A percentile compares a stretch with the other conserved stretches of the same genome.
Evolutionary conservation across 2,888 invertebrate genomes (phyloP).

Genomic region (Corbicula japonica): DNA sequence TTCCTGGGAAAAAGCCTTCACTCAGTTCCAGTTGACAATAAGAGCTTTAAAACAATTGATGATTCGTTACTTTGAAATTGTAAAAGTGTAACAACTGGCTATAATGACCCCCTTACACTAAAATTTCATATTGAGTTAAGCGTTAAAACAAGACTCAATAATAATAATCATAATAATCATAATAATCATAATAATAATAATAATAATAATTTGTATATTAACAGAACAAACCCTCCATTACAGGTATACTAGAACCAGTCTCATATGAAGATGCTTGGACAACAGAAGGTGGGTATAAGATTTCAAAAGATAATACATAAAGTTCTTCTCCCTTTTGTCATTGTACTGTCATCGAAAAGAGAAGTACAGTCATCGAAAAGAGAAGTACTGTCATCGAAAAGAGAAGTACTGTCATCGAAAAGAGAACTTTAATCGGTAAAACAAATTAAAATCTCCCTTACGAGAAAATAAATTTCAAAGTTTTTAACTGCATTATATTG

Average conservation of each 20-base stretch:
- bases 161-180: background rate
- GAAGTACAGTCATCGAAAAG: too few species aligned
- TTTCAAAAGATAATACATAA: too few species aligned
- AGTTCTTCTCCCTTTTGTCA: too few species aligned
- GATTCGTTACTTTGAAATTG: background rate
- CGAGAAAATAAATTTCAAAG: too few species aligned
- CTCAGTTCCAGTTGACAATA: slow-evolving; percentile 40
- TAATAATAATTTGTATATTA: too few species aligned
- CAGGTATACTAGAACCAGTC: background rate
- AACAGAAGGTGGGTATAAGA: too few species aligned
- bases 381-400: too few species aligned
- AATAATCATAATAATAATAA: background rate
- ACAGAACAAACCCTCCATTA: background rate
- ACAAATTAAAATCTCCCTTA: too few species aligned
- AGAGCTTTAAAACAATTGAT: background rate
- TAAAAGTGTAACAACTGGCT: background rate
- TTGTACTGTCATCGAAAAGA: too few species aligned
- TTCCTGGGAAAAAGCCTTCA: slow-evolving; percentile 47
- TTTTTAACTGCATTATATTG: too few species aligned
- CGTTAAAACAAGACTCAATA: background rate
- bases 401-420: too few species aligned
- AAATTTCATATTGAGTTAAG: background rate
- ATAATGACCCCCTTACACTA: background rate
- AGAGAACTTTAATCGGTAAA: too few species aligned
- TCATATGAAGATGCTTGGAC: slow-evolving; percentile 1